These are phyloP conservation scores for Podarcis raffonei DNA, from an alignment of 2,113 vertebrate genomes.

Conservation along the genomic window DNA sequence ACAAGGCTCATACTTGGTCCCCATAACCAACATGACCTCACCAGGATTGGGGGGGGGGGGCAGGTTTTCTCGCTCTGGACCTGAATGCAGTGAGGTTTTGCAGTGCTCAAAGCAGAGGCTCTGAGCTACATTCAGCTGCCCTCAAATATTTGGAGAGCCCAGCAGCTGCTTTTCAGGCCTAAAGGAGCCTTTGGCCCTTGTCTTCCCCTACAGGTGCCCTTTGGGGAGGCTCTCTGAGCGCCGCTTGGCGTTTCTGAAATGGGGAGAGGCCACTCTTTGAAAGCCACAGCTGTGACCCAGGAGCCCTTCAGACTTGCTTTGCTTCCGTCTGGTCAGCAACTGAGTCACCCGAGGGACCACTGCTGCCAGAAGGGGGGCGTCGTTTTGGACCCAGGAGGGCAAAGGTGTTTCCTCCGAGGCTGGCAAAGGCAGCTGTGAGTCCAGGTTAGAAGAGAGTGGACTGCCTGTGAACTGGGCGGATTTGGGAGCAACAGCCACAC, in stretches of 20 bases:
- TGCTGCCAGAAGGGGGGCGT: accelerated
- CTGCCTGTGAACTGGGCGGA: not conserved
- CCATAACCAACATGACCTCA: too few species aligned
- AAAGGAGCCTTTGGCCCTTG: not conserved
- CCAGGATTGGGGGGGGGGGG: too few species aligned
- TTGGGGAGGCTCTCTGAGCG: not conserved
- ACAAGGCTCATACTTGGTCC: too few species aligned
- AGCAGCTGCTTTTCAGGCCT: not conserved
- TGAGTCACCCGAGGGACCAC: not conserved
- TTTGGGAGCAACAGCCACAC: not conserved
- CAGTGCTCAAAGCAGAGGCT: not conserved
- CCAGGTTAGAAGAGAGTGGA: accelerated
- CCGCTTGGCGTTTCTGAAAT: not conserved
- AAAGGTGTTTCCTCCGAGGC: too few species aligned
- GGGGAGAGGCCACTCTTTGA: not conserved
- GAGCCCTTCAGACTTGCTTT: not conserved
- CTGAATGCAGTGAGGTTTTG: not conserved
- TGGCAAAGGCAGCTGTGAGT: not conserved
- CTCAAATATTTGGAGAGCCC: too few species aligned
- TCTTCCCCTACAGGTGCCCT: not conserved
- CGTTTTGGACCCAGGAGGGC: not conserved
- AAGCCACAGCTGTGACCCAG: accelerated
- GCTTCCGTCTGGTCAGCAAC: too few species aligned
- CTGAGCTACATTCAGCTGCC: too few species aligned
- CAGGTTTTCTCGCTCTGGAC: not conserved